Conservation (phyloP, 2,888 invertebrate genomes). For the Osmoderma eremita region DNA sequence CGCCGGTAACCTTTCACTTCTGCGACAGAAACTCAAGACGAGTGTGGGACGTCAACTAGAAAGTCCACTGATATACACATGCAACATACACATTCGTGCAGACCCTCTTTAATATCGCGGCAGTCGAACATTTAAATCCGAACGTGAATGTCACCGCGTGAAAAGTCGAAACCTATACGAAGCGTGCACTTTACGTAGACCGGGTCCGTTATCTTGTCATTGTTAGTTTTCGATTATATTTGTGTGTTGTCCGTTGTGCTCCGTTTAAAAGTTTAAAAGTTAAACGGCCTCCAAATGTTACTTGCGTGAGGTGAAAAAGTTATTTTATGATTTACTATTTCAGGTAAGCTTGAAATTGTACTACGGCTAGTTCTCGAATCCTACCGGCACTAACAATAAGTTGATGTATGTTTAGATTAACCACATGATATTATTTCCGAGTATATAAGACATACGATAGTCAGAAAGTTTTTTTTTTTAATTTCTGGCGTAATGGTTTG, state of each 20-base stretch:
- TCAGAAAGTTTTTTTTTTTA: background rate
- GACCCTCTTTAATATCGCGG: slow-evolving; percentile 31
- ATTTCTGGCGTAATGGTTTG: slow-evolving; percentile 6
- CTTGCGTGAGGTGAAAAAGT: slow-evolving; percentile 11
- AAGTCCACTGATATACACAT: slow-evolving; percentile 31
- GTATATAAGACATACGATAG: background rate
- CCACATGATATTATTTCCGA: background rate
- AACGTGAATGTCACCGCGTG: slow-evolving; percentile 33
- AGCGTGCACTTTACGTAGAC: slow-evolving; percentile 8
- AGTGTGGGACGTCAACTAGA: slow-evolving; percentile 38
- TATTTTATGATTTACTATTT: slow-evolving; percentile 9
- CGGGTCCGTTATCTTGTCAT: background rate
- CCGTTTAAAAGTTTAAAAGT: background rate
- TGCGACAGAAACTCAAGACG: slow-evolving; percentile 38
- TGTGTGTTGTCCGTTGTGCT: background rate
- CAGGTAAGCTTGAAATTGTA: slow-evolving; percentile 10
- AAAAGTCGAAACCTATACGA: slow-evolving; percentile 21
- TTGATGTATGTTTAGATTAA: background rate
- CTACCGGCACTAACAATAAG: background rate
- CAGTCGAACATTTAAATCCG: slow-evolving; percentile 37
- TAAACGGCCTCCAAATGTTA: background rate
- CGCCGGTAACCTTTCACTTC: slow-evolving; percentile 36
- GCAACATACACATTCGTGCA: slow-evolving; percentile 28
- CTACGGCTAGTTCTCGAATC: slow-evolving; percentile 8
- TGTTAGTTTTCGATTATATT: background rate